Percentiles rank a stretch among this genome's conserved stretches.
These are phyloP conservation scores for Pseudomugil gertrudae DNA, from an alignment of 2,797 vertebrate species.

Conservation along the genomic window DNA sequence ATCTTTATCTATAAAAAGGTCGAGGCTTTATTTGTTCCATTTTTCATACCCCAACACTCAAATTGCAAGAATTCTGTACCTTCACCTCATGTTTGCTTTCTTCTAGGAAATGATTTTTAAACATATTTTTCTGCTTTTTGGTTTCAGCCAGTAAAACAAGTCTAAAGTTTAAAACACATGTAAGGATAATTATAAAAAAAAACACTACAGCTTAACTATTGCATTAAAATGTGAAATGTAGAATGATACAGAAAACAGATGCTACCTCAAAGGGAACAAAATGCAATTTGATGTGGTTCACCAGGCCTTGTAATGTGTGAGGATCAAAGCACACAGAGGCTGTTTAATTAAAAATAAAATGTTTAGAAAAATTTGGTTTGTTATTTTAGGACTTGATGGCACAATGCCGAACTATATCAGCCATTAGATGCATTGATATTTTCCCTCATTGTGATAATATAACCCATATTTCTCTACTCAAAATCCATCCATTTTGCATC, in stretches of 20 bases:
- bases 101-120: no score
- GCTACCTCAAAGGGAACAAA: slow-evolving; percentile 58
- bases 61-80: no score
- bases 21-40: not conserved
- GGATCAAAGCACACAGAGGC: slow-evolving; percentile 61
- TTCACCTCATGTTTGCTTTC: no score
- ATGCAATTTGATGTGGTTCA: slow-evolving; percentile 49
- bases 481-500: slow-evolving; percentile 48
- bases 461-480: slow-evolving; percentile 52
- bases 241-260: slow-evolving; percentile 51
- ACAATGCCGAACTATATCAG: slow-evolving; percentile 69
- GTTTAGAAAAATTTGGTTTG: slow-evolving; percentile 55
- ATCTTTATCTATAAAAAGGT: no score
- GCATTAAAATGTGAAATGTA: slow-evolving; percentile 36
- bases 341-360: slow-evolving; percentile 29
- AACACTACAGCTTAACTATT: not conserved
- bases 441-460: slow-evolving; percentile 62
- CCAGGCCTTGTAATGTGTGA: slow-evolving; percentile 48
- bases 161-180: not conserved
- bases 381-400: slow-evolving; percentile 59
- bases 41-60: not conserved
- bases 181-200: not conserved
- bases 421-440: slow-evolving; percentile 64
- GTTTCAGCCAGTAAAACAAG: no score
- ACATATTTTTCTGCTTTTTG: no score